Conservation (phyloP, 2,888 invertebrate genomes). For the Netelia inedita region DNA sequence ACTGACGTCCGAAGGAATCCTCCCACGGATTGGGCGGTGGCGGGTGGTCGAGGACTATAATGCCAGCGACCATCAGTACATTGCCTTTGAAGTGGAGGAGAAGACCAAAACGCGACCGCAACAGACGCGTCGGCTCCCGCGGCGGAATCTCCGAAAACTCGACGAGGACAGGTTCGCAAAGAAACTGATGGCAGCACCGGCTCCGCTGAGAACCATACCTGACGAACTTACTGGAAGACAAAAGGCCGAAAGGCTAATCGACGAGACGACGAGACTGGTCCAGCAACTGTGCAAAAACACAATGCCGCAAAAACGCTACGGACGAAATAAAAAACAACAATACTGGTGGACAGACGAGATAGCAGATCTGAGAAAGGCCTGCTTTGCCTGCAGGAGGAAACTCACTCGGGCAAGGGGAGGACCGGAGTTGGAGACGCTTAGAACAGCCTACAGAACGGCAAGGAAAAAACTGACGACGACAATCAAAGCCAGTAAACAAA, state of each 20-base stretch:
- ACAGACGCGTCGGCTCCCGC: neutral
- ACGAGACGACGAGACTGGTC: neutral
- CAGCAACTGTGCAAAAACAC: neutral
- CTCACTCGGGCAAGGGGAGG: neutral
- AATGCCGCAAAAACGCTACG: constrained; percentile 1
- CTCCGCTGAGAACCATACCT: neutral
- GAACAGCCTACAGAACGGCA: neutral
- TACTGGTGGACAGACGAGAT: constrained; percentile 35
- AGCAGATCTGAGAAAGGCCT: too few species aligned
- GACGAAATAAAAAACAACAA: neutral
- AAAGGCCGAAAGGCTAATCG: neutral
- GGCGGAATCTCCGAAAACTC: constrained; percentile 9
- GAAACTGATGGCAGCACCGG: neutral
- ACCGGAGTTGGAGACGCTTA: neutral
- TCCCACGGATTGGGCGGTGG: neutral
- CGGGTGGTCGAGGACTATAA: constrained; percentile 4
- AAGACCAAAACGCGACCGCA: neutral
- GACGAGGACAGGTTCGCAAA: constrained; percentile 1
- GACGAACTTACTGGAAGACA: neutral
- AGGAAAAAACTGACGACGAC: neutral
- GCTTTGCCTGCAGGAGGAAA: too few species aligned
- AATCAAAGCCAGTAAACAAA: too few species aligned
- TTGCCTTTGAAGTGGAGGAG: constrained; percentile 3
- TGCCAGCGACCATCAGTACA: constrained; percentile 40
- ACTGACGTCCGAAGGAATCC: neutral